Conservation (phyloP, 2,888 invertebrate species). For the Cheilosia grossa region DNA sequence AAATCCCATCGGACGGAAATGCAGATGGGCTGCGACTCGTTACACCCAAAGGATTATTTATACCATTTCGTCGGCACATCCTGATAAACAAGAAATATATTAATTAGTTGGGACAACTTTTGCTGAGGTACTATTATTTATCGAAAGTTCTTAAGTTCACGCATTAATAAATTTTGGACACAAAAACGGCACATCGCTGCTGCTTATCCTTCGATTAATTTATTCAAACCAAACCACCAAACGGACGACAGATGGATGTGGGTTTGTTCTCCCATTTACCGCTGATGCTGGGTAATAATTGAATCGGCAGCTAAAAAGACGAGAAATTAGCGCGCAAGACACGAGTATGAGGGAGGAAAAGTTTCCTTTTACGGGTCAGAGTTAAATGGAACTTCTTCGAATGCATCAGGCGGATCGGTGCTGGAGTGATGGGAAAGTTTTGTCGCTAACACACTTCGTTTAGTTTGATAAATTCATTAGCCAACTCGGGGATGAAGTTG, state of each 20-base stretch:
- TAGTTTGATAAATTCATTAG: conserved; percentile 17
- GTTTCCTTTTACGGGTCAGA: neutral
- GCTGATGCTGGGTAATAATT: conserved; percentile 44
- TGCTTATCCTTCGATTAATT: conserved; percentile 47
- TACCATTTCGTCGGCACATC: conserved; percentile 28
- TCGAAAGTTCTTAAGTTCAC: conserved; percentile 39
- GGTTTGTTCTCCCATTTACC: conserved; percentile 45
- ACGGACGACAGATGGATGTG: conserved; percentile 42
- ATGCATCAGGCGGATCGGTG: neutral
- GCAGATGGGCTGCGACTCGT: neutral
- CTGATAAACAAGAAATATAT: conserved; percentile 39
- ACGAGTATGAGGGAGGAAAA: neutral
- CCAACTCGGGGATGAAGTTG: neutral
- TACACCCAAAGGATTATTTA: neutral
- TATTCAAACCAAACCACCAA: conserved; percentile 18
- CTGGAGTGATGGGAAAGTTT: neutral
- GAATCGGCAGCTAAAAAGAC: conserved; percentile 24
- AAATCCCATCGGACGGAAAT: conserved; percentile 30
- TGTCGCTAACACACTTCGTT: neutral
- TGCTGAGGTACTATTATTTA: conserved; percentile 49
- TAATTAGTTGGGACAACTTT: conserved; percentile 36
- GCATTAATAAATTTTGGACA: conserved; percentile 51
- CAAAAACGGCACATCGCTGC: neutral
- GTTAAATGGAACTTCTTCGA: neutral
- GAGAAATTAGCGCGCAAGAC: neutral